These are phyloP conservation scores for Urocolius indicus DNA, from an alignment of 2,113 vertebrate species.

Conservation along the genomic window DNA sequence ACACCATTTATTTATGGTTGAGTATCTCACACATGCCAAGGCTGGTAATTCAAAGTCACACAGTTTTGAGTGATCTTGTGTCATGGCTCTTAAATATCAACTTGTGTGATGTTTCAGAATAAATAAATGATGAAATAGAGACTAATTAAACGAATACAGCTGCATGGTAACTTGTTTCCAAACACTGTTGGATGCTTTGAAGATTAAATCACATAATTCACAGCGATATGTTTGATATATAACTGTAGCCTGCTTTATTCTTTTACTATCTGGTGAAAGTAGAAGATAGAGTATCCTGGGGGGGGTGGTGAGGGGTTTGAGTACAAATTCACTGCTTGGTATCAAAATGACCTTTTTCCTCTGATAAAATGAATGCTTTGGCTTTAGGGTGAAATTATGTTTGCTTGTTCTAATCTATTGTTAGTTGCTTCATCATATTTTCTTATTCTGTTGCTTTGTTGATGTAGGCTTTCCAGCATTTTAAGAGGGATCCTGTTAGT, in stretches of 20 bases:
- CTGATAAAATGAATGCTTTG: background rate
- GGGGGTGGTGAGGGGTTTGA: background rate
- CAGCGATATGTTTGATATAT: background rate
- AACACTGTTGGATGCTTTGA: constrained; percentile 38
- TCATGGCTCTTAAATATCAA: constrained; percentile 73
- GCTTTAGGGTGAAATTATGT: background rate
- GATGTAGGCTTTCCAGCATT: constrained; percentile 17
- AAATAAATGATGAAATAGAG: constrained; percentile 74
- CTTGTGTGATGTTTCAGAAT: constrained; percentile 74
- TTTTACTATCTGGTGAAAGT: background rate
- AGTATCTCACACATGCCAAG: constrained; percentile 75
- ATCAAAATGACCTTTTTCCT: background rate
- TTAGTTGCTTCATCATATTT: background rate
- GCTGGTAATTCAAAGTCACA: constrained; percentile 78
- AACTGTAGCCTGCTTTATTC: constrained; percentile 17
- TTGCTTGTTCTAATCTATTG: background rate
- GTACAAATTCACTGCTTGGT: background rate
- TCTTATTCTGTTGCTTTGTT: constrained; percentile 15
- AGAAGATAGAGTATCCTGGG: background rate
- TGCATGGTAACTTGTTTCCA: constrained; percentile 49
- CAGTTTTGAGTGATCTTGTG: constrained; percentile 80
- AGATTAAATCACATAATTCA: constrained; percentile 38
- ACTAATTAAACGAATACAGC: constrained; percentile 66
- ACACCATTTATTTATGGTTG: constrained; percentile 79
- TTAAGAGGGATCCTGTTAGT: background rate